These are phyloP conservation scores for Planococcus citri DNA, from an alignment of 1,140 invertebrate species.

Conservation along the genomic window DNA sequence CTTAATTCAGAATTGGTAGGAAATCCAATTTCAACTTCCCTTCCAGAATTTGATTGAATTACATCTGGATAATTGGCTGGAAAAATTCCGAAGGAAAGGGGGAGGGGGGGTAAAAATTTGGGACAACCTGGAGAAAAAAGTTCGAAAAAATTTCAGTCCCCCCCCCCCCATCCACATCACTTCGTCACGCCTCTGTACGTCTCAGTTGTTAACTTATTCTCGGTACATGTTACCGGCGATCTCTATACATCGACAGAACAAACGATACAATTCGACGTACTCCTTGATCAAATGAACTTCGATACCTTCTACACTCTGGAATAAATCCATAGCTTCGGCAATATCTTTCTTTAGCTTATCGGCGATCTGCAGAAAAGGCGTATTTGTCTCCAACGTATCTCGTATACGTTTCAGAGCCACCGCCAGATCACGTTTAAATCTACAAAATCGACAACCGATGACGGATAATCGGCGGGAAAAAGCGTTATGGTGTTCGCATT, in stretches of 20 bases:
- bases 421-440: background rate
- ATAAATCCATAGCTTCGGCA: background rate
- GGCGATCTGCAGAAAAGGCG: background rate
- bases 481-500: background rate
- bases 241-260: background rate
- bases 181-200: too few species aligned
- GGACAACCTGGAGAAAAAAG: too few species aligned
- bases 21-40: too few species aligned
- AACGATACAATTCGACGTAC: background rate
- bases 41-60: too few species aligned
- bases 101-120: too few species aligned
- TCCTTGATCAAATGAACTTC: background rate
- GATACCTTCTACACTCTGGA: background rate
- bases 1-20: too few species aligned
- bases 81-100: too few species aligned
- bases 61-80: too few species aligned
- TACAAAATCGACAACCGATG: background rate
- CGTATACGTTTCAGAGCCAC: background rate
- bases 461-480: background rate
- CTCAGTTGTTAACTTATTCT: background rate
- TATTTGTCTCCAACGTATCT: background rate
- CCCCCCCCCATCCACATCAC: too few species aligned
- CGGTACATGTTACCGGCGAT: background rate
- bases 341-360: background rate
- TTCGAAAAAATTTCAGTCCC: too few species aligned